Evolutionary conservation across 2,113 vertebrate genomes (phyloP), one percentile per base, ranked within the genome.

Genomic region (Nothobranchius furzeri): DNA sequence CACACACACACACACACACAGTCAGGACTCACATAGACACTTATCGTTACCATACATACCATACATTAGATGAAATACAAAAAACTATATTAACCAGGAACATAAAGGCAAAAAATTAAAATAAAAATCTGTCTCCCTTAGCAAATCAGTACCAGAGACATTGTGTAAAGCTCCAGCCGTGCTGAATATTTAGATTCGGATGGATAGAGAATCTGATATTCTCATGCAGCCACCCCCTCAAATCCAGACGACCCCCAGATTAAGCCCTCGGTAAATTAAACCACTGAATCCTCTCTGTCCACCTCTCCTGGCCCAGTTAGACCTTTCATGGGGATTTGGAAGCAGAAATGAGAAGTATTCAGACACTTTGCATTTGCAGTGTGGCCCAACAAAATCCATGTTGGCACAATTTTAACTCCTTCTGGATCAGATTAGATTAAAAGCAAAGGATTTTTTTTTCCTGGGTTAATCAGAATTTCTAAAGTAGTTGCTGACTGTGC

Each of bases 221-320:
- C 54, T 48, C 69, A 70, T 46, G 60, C 51, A 78, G 75, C 67
- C 68, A 80, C 83, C 75, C 14, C 5, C 60, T 64, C 80, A 89
- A 86, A 83, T 87, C 78, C 73, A 77, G 75, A 64, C 78, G 30
- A 87, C 78, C 58, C 52, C 59, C 15, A 11, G 82, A 81, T 83
- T 86, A 84, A 83, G 35, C 64, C 68, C 60, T 60, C 42, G 24
- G 43, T 69, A 75, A 84, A 82, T 87, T 88, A 80, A 89, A 82
- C 61, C 72, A 75, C 71, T 68, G 78, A 74, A 84, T 86, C 79
- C 76, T 77, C 65, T 72, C 66, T 50, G 12, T 60, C 43, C 64
- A 79, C 60, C 43, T 45, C 55, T 63, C 62, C 37, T 61, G 43
- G 37, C 56, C 57, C 57, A 71, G 66, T 82, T 61, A 72, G 78